Evolutionary conservation across 1,140 invertebrate genomes (phyloP).

Genomic region (Conus ventricosus): DNA sequence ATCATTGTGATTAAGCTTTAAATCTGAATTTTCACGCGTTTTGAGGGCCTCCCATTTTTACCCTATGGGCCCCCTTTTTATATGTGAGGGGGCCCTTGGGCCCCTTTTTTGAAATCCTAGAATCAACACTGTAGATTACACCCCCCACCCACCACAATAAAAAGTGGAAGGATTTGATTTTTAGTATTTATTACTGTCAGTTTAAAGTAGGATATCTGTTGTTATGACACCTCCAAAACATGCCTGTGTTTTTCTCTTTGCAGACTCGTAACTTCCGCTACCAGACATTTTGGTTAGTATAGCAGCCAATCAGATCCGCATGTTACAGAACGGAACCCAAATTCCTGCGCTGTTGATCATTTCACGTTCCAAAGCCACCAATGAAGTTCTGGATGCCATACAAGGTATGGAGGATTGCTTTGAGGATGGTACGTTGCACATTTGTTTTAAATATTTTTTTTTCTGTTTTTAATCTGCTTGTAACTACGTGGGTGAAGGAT

Average conservation of each 20-base stretch:
- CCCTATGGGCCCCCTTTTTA: no score
- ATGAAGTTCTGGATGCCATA: conserved; percentile 91
- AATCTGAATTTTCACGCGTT: no score
- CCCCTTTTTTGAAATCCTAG: no score
- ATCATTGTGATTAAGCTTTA: no score
- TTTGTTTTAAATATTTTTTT: background rate
- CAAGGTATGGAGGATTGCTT: conserved; percentile 78
- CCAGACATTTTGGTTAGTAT: conserved; percentile 80
- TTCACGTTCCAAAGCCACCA: conserved; percentile 88
- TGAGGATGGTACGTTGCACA: background rate
- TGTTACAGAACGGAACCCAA: conserved; percentile 88
- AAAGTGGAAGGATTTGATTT: no score
- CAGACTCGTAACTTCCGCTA: conserved; percentile 83
- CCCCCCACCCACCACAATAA: no score
- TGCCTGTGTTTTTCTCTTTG: conserved; percentile 37
- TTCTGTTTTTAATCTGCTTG: background rate
- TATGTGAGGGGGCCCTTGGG: no score
- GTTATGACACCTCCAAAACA: no score
- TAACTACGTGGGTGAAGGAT: background rate
- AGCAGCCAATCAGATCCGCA: conserved; percentile 81
- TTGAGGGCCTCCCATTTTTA: no score
- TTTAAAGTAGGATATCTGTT: no score
- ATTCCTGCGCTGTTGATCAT: conserved; percentile 92
- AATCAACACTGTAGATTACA: no score
- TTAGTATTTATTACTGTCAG: no score